phyloP scores from a whole-genome alignment of 2,797 vertebrate genomes.

The Poeciliopsis infans region DNA sequence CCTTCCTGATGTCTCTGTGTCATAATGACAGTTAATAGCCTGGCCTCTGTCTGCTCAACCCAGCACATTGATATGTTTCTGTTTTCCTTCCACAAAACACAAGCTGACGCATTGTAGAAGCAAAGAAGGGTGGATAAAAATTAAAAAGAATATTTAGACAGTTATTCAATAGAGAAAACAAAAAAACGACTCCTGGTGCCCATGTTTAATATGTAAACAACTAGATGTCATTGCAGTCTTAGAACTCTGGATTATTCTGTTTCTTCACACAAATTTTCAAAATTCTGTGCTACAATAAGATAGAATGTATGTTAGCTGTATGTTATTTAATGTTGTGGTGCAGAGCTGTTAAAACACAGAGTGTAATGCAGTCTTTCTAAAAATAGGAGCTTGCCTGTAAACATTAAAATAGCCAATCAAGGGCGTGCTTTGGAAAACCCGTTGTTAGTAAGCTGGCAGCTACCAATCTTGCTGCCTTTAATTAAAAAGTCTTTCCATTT shows the following conservation, averaged over 20 bases:
- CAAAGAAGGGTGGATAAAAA: conserved; percentile 45
- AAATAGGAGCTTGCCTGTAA: conserved; percentile 31
- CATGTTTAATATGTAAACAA: background rate
- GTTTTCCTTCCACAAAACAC: conserved; percentile 50
- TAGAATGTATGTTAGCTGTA: background rate
- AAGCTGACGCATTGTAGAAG: conserved; percentile 69
- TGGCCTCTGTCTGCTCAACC: conserved; percentile 47
- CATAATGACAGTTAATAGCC: conserved; percentile 48
- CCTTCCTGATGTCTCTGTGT: conserved; percentile 36
- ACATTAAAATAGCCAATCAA: conserved; percentile 54
- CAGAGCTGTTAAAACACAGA: conserved; percentile 7
- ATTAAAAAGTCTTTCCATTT: conserved; percentile 5
- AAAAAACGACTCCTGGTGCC: background rate
- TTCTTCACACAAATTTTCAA: background rate
- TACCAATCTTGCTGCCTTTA: conserved; percentile 9
- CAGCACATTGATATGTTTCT: conserved; percentile 55
- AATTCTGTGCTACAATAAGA: background rate
- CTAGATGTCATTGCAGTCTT: conserved; percentile 12
- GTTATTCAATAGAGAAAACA: background rate
- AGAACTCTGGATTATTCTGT: background rate
- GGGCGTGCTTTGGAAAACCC: conserved; percentile 31
- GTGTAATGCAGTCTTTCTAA: conserved; percentile 21
- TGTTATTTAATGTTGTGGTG: background rate
- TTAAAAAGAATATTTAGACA: background rate
- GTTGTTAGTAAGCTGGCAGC: conserved; percentile 45